These are phyloP conservation scores for Ailuropoda melanoleuca DNA, from an alignment of 2,113 vertebrate genomes.

Conservation along the genomic window DNA sequence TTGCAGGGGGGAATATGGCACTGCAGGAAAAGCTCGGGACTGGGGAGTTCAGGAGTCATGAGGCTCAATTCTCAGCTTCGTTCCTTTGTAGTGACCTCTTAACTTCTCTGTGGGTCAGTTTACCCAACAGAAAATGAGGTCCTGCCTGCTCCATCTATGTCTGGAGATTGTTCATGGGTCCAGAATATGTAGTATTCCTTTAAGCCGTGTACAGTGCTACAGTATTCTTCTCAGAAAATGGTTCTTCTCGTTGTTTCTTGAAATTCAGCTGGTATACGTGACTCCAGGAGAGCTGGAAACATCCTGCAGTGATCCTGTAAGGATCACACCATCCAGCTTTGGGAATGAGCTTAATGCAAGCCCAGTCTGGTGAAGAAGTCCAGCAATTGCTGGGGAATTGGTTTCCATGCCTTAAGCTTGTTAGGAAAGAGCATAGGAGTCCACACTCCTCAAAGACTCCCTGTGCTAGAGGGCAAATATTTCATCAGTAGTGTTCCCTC, in stretches of 20 bases:
- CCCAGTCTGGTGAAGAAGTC: neutral
- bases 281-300: slow-evolving; percentile 19
- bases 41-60: neutral
- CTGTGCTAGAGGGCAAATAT: neutral
- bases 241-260: neutral
- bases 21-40: neutral
- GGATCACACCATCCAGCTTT: neutral
- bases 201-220: neutral
- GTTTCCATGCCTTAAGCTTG: neutral
- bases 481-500: neutral
- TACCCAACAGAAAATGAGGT: neutral
- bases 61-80: neutral
- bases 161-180: neutral
- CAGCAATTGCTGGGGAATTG: neutral
- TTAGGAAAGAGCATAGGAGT: neutral
- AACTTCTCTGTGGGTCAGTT: neutral
- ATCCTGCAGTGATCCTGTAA: neutral
- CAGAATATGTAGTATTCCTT: neutral
- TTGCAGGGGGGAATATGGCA: neutral
- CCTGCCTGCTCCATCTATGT: neutral
- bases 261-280: neutral
- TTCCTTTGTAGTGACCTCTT: neutral
- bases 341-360: neutral
- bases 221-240: neutral
- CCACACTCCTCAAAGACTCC: neutral